A percentile compares a stretch with the other conserved stretches of the same genome.
These are phyloP conservation scores for Myodes glareolus DNA, from an alignment of 2,113 vertebrate genomes.

Conservation along the genomic window DNA sequence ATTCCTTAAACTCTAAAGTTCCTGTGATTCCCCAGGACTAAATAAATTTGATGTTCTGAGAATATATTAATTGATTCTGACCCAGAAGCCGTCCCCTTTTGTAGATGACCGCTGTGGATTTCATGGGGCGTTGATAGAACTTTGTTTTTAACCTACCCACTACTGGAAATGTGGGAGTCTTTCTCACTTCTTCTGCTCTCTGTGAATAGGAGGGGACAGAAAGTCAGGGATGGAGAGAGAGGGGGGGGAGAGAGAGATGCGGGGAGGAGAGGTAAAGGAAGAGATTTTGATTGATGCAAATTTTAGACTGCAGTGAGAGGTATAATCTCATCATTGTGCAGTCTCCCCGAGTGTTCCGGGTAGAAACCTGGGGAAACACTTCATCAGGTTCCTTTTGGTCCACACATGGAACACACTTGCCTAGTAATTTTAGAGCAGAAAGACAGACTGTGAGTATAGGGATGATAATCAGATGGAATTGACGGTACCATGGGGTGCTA, in stretches of 20 bases:
- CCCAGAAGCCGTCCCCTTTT: not conserved
- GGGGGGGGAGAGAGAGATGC: not conserved
- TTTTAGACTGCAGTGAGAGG: rapidly evolving
- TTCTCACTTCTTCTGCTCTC: not conserved
- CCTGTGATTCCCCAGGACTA: not conserved
- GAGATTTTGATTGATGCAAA: not conserved
- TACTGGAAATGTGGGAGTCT: not conserved
- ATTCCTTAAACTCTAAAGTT: not conserved
- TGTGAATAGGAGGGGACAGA: conserved; percentile 20
- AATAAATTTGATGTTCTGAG: conserved; percentile 3
- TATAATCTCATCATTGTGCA: not conserved
- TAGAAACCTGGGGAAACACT: not conserved
- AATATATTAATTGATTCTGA: not conserved
- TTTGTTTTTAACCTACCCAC: not conserved
- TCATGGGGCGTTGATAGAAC: not conserved
- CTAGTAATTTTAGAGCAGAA: not conserved
- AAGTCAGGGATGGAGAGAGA: not conserved
- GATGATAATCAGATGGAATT: not conserved
- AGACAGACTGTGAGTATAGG: not conserved
- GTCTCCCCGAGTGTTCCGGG: not conserved
- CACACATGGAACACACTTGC: not conserved
- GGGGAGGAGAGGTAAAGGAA: not conserved
- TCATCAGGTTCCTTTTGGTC: not conserved
- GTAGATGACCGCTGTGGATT: not conserved
- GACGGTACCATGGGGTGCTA: not conserved